Conservation (phyloP, 2,113 vertebrate genomes). For the Catharus bicknelli region DNA sequence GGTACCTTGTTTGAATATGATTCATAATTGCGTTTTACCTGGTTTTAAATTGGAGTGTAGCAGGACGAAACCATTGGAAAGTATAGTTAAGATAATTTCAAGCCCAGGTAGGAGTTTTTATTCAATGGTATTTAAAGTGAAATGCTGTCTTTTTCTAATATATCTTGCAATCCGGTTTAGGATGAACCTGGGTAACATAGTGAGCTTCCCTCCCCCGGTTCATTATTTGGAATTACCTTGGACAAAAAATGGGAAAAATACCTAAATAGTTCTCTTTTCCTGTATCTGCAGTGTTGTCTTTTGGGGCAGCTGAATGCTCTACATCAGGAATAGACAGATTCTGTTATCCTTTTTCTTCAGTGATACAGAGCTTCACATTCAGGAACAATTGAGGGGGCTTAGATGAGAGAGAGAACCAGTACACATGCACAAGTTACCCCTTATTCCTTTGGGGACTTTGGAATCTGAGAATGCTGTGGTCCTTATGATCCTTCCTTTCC, state of each 20-base stretch:
- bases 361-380: background rate
- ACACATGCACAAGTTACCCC: background rate
- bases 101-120: background rate
- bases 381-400: background rate
- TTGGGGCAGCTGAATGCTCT: background rate
- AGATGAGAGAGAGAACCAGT: background rate
- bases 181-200: background rate
- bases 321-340: background rate
- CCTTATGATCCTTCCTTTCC: accelerated
- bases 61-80: background rate
- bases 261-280: background rate
- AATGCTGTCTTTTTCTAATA: background rate
- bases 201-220: background rate
- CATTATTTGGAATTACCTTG: background rate
- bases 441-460: background rate
- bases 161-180: background rate
- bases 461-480: background rate
- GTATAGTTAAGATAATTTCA: background rate
- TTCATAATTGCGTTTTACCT: background rate
- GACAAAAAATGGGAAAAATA: background rate
- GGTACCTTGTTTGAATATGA: background rate
- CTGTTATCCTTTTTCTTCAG: background rate
- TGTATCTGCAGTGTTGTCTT: background rate
- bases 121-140: background rate
- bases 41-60: background rate